phyloP scores from a whole-genome alignment of 2,113 vertebrate species.

The Phylloscopus trochiloides region DNA sequence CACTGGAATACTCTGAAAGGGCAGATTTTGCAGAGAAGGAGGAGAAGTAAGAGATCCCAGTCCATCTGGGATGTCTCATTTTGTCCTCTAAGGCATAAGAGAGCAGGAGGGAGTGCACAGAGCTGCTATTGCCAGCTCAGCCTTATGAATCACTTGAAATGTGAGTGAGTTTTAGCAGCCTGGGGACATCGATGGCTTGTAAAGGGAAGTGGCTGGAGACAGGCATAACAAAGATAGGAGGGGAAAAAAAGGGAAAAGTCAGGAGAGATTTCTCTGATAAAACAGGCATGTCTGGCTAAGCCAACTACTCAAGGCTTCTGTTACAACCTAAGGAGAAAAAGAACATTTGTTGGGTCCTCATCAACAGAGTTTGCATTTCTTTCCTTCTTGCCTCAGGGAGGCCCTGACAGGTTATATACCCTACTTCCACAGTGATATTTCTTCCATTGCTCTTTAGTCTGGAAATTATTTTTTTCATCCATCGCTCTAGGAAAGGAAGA shows the following conservation, averaged over 20 bases:
- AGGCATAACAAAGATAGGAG: not conserved
- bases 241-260: not conserved
- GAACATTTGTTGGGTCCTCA: not conserved
- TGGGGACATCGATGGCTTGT: rapidly evolving
- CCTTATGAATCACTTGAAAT: not conserved
- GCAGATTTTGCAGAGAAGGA: not conserved
- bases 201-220: not conserved
- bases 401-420: not conserved
- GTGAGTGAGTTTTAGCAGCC: not conserved
- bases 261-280: not conserved
- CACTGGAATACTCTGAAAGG: not conserved
- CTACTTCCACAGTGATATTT: not conserved
- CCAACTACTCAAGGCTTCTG: not conserved
- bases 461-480: not conserved
- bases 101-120: not conserved
- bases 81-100: not conserved
- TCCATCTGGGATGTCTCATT: not conserved
- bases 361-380: not conserved
- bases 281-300: not conserved
- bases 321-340: not conserved
- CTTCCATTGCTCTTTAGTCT: not conserved
- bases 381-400: not conserved
- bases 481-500: not conserved
- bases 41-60: not conserved
- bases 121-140: not conserved